Conservation (phyloP, 2,797 vertebrate species). For the Tiaroga cobitis region DNA sequence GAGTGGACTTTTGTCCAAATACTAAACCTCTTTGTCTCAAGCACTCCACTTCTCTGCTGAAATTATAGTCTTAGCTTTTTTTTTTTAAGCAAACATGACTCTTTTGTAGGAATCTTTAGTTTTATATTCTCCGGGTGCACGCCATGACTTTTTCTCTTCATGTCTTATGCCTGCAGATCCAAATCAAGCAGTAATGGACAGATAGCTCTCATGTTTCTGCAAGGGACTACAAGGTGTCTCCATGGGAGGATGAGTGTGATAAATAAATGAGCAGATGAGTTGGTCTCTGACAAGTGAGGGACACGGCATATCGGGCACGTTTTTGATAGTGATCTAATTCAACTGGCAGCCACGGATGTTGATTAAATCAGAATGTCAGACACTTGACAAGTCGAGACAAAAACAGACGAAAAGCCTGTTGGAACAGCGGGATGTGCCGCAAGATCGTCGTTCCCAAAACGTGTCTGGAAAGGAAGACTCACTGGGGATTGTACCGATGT, state of each 20-base stretch:
- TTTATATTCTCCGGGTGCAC: constrained; percentile 64
- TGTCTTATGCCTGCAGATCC: constrained; percentile 66
- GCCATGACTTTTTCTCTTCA: constrained; percentile 68
- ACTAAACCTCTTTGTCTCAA: background rate
- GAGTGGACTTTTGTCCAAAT: background rate
- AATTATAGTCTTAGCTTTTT: background rate
- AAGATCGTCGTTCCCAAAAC: constrained; percentile 61
- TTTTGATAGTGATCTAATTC: constrained; percentile 87
- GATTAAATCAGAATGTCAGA: constrained; percentile 86
- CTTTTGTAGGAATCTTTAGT: constrained; percentile 51
- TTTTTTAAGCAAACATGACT: background rate
- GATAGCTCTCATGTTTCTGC: constrained; percentile 63
- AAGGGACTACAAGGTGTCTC: constrained; percentile 64
- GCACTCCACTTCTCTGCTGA: background rate
- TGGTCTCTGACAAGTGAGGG: constrained; percentile 82
- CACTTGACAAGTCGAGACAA: constrained; percentile 84
- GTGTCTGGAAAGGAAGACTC: constrained; percentile 42
- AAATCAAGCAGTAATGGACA: constrained; percentile 69
- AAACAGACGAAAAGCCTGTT: constrained; percentile 78
- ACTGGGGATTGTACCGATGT: constrained; percentile 18
- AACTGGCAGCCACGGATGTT: constrained; percentile 83
- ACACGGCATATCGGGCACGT: constrained; percentile 78
- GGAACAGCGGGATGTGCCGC: constrained; percentile 71
- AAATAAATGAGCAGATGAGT: constrained; percentile 83
- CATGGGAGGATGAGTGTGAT: constrained; percentile 66